Evolutionary conservation across 2,888 invertebrate species (phyloP).

Genomic region (Arge pagana): DNA sequence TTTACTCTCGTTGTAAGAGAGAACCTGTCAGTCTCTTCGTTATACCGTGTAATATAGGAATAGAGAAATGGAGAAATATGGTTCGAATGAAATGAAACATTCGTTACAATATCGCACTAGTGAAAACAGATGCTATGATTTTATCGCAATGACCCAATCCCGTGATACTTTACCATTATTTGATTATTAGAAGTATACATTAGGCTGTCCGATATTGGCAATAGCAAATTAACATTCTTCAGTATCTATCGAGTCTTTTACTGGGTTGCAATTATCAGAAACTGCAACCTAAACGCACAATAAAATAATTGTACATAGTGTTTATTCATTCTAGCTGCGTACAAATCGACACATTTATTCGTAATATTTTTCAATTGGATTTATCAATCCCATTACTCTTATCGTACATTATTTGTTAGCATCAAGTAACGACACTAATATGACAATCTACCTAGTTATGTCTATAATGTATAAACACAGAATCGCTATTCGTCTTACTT

Average conservation of each 20-base stretch:
- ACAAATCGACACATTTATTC: slow-evolving; percentile 12
- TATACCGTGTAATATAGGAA: too few relatives aligned
- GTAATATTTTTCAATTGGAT: slow-evolving; percentile 18
- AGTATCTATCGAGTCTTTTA: neutral
- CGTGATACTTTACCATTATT: too few relatives aligned
- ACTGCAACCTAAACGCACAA: slow-evolving; percentile 22
- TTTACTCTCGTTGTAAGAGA: too few relatives aligned
- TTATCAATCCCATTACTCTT: slow-evolving; percentile 7
- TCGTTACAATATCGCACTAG: too few relatives aligned
- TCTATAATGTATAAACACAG: slow-evolving; percentile 11
- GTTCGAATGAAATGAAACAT: too few relatives aligned
- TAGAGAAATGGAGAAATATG: too few relatives aligned
- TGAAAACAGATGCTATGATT: too few relatives aligned
- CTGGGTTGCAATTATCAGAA: slow-evolving; percentile 14
- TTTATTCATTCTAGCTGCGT: slow-evolving; percentile 16
- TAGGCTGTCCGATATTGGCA: slow-evolving; percentile 10
- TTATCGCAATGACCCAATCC: too few relatives aligned
- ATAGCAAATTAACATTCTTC: slow-evolving; percentile 12
- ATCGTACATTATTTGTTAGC: slow-evolving; percentile 12
- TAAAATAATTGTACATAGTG: slow-evolving; percentile 19
- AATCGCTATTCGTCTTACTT: slow-evolving; percentile 2
- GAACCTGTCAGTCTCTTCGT: too few relatives aligned
- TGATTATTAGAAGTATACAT: too few relatives aligned
- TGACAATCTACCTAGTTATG: slow-evolving; percentile 21
- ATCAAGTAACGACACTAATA: slow-evolving; percentile 22